phyloP scores from a whole-genome alignment of 1,140 invertebrate genomes.

The Pollicipes pollicipes region DNA sequence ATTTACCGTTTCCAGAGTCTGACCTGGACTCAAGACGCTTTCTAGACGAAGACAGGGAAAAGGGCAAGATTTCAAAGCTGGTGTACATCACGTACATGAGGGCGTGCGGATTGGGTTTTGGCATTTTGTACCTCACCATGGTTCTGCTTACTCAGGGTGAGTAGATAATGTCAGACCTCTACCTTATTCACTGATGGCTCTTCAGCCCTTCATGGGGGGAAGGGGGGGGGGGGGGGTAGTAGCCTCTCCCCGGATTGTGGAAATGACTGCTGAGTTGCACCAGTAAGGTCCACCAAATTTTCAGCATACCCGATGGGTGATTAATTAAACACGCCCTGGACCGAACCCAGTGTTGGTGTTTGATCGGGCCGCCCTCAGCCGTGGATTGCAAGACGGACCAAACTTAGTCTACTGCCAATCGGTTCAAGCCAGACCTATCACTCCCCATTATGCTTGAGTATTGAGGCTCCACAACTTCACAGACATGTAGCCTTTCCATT shows the following conservation, averaged over 20 bases:
- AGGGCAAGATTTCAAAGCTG: slow-evolving; percentile 38
- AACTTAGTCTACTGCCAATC: too few species aligned
- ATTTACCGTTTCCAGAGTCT: slow-evolving; percentile 14
- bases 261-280: too few species aligned
- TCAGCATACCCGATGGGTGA: neutral
- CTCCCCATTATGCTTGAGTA: too few species aligned
- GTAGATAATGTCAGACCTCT: neutral
- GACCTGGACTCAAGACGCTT: slow-evolving; percentile 22
- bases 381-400: too few species aligned
- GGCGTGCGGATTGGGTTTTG: slow-evolving; percentile 38
- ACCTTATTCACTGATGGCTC: neutral
- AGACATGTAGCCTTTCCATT: neutral
- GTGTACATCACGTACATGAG: slow-evolving; percentile 44
- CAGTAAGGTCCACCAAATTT: too few species aligned
- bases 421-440: too few species aligned
- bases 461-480: too few species aligned
- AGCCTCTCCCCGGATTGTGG: too few species aligned
- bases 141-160: slow-evolving; percentile 22
- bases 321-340: slow-evolving; percentile 17
- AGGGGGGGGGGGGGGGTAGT: too few species aligned
- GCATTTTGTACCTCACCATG: slow-evolving; percentile 34
- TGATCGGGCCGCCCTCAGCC: too few species aligned
- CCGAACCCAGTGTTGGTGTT: too few species aligned
- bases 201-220: too few species aligned
- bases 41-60: slow-evolving; percentile 38